Percentiles rank a stretch among this genome's conserved stretches.
Conservation (phyloP, 2,113 vertebrate species). For the Tragulus kanchil region DNA sequence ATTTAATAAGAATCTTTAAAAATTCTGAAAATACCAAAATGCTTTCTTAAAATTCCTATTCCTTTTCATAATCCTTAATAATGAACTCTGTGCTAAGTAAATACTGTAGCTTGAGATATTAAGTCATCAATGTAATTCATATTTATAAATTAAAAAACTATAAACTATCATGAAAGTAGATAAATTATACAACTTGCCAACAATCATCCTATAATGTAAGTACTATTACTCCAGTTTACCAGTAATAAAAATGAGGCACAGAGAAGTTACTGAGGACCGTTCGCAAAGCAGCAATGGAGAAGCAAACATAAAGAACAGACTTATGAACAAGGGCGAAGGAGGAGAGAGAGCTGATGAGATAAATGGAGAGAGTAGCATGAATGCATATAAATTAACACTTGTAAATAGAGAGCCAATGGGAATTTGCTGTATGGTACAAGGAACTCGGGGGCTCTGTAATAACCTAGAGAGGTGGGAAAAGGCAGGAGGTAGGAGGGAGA, state of each 20-base stretch:
- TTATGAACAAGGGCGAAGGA: too few species aligned
- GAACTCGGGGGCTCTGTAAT: too few species aligned
- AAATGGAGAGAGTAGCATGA: too few species aligned
- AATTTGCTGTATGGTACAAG: too few species aligned
- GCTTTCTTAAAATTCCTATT: not conserved
- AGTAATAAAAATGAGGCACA: not conserved
- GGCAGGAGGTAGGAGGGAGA: too few species aligned
- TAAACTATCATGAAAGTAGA: not conserved
- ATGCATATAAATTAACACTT: too few species aligned
- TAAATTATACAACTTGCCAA: not conserved
- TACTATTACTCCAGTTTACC: not conserved
- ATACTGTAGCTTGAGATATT: not conserved
- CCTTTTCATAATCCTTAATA: not conserved
- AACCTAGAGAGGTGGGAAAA: too few species aligned
- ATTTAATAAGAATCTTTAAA: not conserved
- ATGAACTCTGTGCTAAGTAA: constrained; percentile 5
- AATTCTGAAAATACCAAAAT: constrained; percentile 14
- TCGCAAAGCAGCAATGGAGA: too few species aligned
- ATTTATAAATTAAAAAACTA: not conserved
- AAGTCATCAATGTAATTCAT: not conserved
- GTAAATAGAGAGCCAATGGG: too few species aligned
- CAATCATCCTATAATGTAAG: not conserved
- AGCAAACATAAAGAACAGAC: too few species aligned
- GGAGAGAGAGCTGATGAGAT: too few species aligned
- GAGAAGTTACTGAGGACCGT: too few species aligned